Percentiles rank a stretch among this genome's conserved stretches.
phyloP scores from a whole-genome alignment of 2,888 invertebrate genomes.

The Augochlorella aurata region DNA sequence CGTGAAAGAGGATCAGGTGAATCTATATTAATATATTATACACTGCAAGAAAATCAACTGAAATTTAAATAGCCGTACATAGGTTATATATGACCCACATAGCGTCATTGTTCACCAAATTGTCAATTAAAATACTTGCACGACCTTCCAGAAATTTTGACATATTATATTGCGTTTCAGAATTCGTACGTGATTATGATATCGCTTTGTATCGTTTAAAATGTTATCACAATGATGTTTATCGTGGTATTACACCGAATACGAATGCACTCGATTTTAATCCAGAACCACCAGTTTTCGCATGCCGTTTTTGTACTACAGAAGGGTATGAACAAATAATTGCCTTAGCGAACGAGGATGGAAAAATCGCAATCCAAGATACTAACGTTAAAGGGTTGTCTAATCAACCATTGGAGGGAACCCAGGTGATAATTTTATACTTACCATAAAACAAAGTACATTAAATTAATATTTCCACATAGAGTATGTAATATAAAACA shows the following conservation, averaged over 20 bases:
- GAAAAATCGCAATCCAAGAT: constrained; percentile 85
- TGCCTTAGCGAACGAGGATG: constrained; percentile 94
- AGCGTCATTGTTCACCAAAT: background rate
- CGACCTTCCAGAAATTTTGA: background rate
- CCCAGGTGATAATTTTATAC: constrained; percentile 82
- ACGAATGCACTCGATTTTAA: constrained; percentile 83
- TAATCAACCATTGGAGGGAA: constrained; percentile 73
- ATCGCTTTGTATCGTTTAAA: constrained; percentile 85
- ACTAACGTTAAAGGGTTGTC: constrained; percentile 70
- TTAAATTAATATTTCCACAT: background rate
- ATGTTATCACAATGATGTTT: constrained; percentile 86
- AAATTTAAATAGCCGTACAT: background rate
- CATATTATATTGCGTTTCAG: constrained; percentile 57
- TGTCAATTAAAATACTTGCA: background rate
- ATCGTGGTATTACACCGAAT: constrained; percentile 85
- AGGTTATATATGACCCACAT: constrained; percentile 47
- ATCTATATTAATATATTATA: constrained; percentile 25
- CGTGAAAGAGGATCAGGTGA: constrained; percentile 77
- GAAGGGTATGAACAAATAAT: constrained; percentile 87
- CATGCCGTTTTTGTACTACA: constrained; percentile 89
- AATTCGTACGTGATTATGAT: constrained; percentile 84
- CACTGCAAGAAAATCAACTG: constrained; percentile 1
- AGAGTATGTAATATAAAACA: background rate
- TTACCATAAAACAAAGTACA: background rate
- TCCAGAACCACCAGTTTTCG: constrained; percentile 90